phyloP scores from a whole-genome alignment of 2,797 vertebrate genomes.

The Hypotaenidia philippensis region DNA sequence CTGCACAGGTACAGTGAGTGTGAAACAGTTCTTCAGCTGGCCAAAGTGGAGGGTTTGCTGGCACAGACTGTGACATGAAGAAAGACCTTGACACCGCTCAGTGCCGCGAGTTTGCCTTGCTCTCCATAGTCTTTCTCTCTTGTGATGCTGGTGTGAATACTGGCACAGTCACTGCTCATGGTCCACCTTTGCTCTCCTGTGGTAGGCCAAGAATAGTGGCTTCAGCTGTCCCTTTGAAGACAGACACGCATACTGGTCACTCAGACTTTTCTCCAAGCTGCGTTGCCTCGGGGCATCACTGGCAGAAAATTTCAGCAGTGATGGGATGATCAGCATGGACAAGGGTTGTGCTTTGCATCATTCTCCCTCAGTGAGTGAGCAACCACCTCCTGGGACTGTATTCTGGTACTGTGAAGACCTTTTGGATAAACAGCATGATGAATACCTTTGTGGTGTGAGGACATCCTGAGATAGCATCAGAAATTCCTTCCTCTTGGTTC shows the following conservation, averaged over 20 bases:
- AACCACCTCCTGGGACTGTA: background rate
- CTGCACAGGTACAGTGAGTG: background rate
- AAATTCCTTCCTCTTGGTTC: background rate
- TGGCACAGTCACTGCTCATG: background rate
- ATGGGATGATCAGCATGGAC: background rate
- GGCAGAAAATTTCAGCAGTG: background rate
- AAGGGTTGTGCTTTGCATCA: rapidly evolving
- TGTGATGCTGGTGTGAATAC: background rate
- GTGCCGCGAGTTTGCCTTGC: background rate
- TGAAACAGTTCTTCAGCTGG: background rate
- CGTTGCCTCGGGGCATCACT: background rate
- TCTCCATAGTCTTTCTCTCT: rapidly evolving
- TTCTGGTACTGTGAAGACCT: background rate
- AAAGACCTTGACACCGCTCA: background rate
- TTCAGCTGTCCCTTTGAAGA: background rate
- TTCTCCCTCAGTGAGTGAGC: background rate
- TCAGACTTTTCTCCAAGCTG: background rate
- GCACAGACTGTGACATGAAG: background rate
- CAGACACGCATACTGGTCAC: background rate
- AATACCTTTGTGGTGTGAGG: background rate
- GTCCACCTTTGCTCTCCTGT: background rate
- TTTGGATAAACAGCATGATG: background rate
- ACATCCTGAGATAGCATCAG: background rate
- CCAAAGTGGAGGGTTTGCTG: background rate
- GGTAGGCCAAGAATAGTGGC: background rate